These are phyloP conservation scores for Chrysomela aeneicollis DNA, from an alignment of 2,888 invertebrate genomes.

Conservation along the genomic window DNA sequence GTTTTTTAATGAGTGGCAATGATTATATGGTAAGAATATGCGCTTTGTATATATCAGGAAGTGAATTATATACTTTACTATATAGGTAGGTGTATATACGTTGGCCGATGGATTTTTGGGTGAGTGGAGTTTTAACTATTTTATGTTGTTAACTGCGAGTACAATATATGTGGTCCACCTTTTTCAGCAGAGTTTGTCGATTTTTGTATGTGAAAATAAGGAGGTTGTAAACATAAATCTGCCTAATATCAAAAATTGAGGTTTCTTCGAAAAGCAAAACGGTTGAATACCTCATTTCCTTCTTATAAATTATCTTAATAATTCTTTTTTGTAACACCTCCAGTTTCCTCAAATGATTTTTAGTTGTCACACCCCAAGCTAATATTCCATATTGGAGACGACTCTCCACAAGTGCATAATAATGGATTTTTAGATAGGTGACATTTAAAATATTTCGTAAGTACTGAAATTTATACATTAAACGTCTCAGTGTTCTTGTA, in stretches of 20 bases:
- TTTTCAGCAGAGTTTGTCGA: conserved; percentile 1
- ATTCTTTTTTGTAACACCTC: conserved; percentile 6
- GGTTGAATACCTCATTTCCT: conserved; percentile 2
- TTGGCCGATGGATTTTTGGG: conserved; percentile 9
- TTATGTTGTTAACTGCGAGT: too few relatives aligned
- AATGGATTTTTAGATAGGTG: not conserved
- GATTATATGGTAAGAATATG: not conserved
- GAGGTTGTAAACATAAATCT: not conserved
- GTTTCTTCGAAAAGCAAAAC: not conserved
- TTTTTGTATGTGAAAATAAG: conserved; percentile 6
- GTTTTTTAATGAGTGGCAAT: conserved; percentile 3
- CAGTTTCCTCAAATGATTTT: not conserved
- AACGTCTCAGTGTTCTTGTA: conserved; percentile 7
- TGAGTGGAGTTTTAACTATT: not conserved
- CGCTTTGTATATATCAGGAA: conserved; percentile 6
- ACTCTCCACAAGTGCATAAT: not conserved
- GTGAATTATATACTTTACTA: not conserved
- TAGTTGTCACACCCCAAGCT: conserved; percentile 2
- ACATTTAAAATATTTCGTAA: conserved; percentile 2
- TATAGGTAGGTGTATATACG: conserved; percentile 4
- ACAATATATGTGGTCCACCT: conserved; percentile 6
- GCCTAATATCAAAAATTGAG: not conserved
- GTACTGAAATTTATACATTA: conserved; percentile 1
- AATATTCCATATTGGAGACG: conserved; percentile 8
- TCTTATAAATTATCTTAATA: not conserved